Evolutionary conservation across 2,797 vertebrate species (phyloP), one percentile per base, ranked within the genome.

Genomic region (Pogoniulus pusillus): DNA sequence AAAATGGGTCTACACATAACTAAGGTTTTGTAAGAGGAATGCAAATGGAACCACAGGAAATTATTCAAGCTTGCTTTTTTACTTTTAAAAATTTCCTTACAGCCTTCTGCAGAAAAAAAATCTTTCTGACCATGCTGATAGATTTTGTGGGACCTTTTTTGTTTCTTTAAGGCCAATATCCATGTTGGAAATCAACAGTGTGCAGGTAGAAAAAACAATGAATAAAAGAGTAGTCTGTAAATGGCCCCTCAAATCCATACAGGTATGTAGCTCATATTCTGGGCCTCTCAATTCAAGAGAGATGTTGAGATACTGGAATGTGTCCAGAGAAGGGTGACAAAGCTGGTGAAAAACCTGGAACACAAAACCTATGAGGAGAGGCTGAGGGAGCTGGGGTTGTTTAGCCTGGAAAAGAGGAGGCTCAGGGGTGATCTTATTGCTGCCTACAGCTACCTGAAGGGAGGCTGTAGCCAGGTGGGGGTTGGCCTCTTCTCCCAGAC

Each of bases 1-100:
- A 94, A 87, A 93, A 93, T 34, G 75, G 43, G 19, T 73, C 51
- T 91, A 75, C 76, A 59, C 16, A 39, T 51, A 69, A 47, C n/a
- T 32, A 76, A 55, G n/a, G 15, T 80, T 83, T 41, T 81, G 45
- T 35, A 69, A 47, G 11, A 62, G 32, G 81, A 84, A 35, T 23
- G 18, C n/a, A 68, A 75, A 70, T 4, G 4, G 41, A 78, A 70
- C 17, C n/a, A 45, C 15, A 68, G 12, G 12, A 78, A 75, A 41
- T 62, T 91, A 66, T 32, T 71, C 26, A 49, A 79, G 22, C 24
- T 71, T 72, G 24, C 7, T 49, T 43, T 80, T 89, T 70, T 35
- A 85, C 24, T 43, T 74, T 17, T 7, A 41, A 17, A 41, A 41
- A 16, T 41, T 51, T 63, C 16, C 41, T 53, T 55, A 49, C 15